Base-by-base conservation (phyloP, 2,113 vertebrate species). In the Sylvicapra grimmia region DNA sequence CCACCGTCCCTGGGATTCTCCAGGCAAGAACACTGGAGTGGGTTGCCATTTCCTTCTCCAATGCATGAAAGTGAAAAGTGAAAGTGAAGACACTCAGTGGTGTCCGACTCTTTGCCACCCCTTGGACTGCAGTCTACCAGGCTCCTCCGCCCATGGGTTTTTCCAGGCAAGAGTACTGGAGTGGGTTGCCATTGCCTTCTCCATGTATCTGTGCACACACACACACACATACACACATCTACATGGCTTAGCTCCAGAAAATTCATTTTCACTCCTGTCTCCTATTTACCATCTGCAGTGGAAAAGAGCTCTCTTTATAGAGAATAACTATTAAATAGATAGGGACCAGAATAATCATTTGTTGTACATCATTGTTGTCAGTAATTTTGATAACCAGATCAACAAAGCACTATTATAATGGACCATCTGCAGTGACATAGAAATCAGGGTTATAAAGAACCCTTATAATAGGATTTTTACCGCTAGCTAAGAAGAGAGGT, bases 351-450 rank as follows among this genome's bases (percentile, higher is more conserved):
- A 44, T 94, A 97, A 84, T 8, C 36, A 94, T 96, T 96, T 86
- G 14, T 72, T 61, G 8, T 54, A 77, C 27, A 79, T 90, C 82
- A 96, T 83, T 77, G n/a, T 59, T 91, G 27, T 72, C 80, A 72
- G 49, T 89, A 59, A 93, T 94, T 93, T 86, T 96, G 85, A 40
- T 96, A 92, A 93, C 23, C 33, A 96, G 61, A 94, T 91, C 72
- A 94, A 89, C 89, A 97, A 95, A 93, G 31, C 61, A 75, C 54
- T 96, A 31, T 59, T 93, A 96, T 51, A 96, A 87, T 87, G 53
- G 51, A 84, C 72, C 89, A 89, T 91, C 82, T 93, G 77, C 44
- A 96, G 54, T 65, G 82, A 63, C 33, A 40, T 89, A 82, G 58
- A 72, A 96, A 89, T 80, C 16, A 25, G 47, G 79, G 25, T 85